These are phyloP conservation scores for Lasaia peninsularis DNA, from an alignment of 1,140 invertebrate genomes.

Conservation along the genomic window DNA sequence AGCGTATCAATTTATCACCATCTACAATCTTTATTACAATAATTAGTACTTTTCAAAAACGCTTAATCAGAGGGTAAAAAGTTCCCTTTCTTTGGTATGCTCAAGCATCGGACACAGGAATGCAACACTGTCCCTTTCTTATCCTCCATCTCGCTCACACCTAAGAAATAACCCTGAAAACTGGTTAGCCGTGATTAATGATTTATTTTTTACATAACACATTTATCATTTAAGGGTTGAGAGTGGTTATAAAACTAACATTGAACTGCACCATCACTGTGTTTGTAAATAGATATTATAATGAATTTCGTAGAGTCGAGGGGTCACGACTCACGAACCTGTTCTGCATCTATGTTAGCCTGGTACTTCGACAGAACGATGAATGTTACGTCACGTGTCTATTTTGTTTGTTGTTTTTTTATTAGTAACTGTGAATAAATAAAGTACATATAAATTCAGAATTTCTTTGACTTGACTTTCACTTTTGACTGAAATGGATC, in stretches of 20 bases:
- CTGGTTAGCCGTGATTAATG: conserved; percentile 67
- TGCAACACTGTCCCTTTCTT: conserved; percentile 54
- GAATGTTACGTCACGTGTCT: conserved; percentile 36
- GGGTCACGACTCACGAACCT: neutral
- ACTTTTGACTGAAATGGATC: no score
- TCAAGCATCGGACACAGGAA: conserved; percentile 46
- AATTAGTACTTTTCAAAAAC: conserved; percentile 44
- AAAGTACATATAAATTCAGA: no score
- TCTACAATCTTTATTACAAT: conserved; percentile 37
- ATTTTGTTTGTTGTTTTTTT: neutral
- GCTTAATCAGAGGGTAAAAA: conserved; percentile 54
- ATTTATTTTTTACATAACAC: conserved; percentile 43
- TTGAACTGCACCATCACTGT: conserved; percentile 18
- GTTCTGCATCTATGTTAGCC: conserved; percentile 31
- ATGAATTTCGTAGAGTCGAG: neutral
- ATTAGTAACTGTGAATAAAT: no score
- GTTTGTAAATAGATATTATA: conserved; percentile 15
- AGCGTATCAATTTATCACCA: conserved; percentile 34
- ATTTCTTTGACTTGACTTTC: no score
- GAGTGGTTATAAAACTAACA: conserved; percentile 49
- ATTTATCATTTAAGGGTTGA: conserved; percentile 29
- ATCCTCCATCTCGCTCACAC: conserved; percentile 35
- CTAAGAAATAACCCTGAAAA: conserved; percentile 35
- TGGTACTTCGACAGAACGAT: conserved; percentile 40
- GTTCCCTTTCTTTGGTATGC: conserved; percentile 60